phyloP scores from a whole-genome alignment of 2,888 invertebrate genomes.

The Troides aeacus region DNA sequence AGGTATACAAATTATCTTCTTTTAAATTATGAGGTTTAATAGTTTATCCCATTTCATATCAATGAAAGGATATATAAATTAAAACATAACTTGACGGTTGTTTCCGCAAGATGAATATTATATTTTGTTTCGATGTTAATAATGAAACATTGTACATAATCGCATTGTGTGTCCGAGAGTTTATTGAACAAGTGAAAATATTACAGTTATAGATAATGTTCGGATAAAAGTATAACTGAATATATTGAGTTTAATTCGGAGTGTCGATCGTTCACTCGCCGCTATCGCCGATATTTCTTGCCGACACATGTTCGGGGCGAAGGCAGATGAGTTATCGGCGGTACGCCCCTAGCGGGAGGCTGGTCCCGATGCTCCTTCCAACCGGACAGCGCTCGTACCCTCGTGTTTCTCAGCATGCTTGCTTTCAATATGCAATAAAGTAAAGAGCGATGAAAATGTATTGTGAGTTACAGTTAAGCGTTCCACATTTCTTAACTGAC shows the following conservation, averaged over 20 bases:
- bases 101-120: background rate
- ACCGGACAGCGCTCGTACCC: constrained; percentile 32
- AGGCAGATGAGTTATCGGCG: constrained; percentile 39
- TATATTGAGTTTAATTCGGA: constrained; percentile 17
- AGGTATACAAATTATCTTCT: too few species aligned
- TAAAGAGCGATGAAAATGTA: constrained; percentile 17
- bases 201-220: background rate
- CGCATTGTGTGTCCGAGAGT: background rate
- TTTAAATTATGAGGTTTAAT: too few species aligned
- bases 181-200: constrained; percentile 5
- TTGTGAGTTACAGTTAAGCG: constrained; percentile 21
- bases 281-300: constrained; percentile 42
- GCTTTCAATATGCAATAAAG: constrained; percentile 29
- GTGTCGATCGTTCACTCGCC: constrained; percentile 34
- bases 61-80: too few species aligned
- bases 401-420: constrained; percentile 30
- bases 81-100: background rate
- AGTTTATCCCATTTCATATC: too few species aligned
- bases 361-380: constrained; percentile 37
- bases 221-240: constrained; percentile 11
- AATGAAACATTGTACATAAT: background rate
- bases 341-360: constrained; percentile 37
- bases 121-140: background rate
- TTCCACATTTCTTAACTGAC: constrained; percentile 22
- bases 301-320: constrained; percentile 47